Base-by-base conservation (phyloP, 2,113 vertebrate genomes). In the Lanius ludovicianus region DNA sequence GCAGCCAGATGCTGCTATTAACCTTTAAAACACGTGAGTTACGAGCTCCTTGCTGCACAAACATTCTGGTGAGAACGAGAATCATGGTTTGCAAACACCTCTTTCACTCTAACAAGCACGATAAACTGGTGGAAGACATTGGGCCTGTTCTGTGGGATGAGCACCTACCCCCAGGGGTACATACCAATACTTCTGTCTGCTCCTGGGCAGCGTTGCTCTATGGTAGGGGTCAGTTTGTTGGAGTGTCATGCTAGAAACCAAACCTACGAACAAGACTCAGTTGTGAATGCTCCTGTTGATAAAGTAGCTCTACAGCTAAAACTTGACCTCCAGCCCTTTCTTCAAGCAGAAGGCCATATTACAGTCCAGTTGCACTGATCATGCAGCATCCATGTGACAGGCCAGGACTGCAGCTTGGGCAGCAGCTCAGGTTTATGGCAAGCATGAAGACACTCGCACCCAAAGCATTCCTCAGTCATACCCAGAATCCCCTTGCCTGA, bases 111-210 rank as follows among this genome's bases (percentile, higher is more conserved):
- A 90, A 30, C 35, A 39, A 71, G 37, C 27, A 19, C 0, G 0
- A 33, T 46, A 23, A 57, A 62, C 17, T 7, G 6, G 31, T 2
- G 7, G 47, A 63, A 16, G 30, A 25, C 20, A 4, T 24, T 7
- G 3, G 24, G 47, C 22, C 9, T 2, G 24, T 60, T 68, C 56
- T 60, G 87, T 3, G 2, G 60, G 52, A 78, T 0, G 0, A 15
- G 24, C 25, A 41, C 17, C 46, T 35, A 11, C 22, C 4, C 49
- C 33, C 39, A 55, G 56, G 47, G 42, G 13, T 1, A 1, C 1
- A 1, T 4, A 24, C 9, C 1, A 4, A 4, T 10, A 4, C 5
- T 28, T 24, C 62, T 31, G 20, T 21, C 20, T 30, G 18, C 20
- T 74, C 52, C 44, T 0, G 0, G 20, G 39, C 33, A 24, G 59